Base-by-base conservation (phyloP, 2,113 vertebrate species). In the Oreochromis aureus region DNA sequence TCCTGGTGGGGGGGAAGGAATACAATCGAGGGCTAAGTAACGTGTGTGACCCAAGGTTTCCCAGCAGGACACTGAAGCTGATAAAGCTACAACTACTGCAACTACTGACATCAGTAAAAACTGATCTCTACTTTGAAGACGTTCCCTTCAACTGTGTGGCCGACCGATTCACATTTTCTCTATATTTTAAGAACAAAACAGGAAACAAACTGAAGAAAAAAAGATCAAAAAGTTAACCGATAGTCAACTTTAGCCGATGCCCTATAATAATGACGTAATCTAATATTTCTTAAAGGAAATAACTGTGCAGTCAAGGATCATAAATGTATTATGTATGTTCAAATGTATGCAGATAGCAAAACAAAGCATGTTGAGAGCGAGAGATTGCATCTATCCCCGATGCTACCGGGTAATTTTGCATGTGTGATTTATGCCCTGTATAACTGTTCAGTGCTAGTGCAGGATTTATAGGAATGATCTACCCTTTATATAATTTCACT, bases 281-380 rank as follows among this genome's bases (percentile, higher is more conserved):
- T 30, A 53, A 51, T 51, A 51, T 78, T 78, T 78, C 46, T 78
- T n/a, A 34, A 53, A 78, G 51, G 27, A 34, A 78, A 53, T 53
- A 51, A 34, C 46, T n/a, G 24, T 19, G 44, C 71, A 51, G 16
- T n/a, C 46, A 11, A 12, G 46, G 71, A 32, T 78, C 46, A 34
- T 13, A 78, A 78, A 78, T 53, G 18, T 30, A 48, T 27, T 48
- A 34, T 53, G 48, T 48, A 51, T 76, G 71, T 19, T 44, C 39
- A 73, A 73, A 73, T 46, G 41, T 34, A 78, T 53, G 73, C 27
- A 78, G 73, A 78, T n/a, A 78, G 44, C 71, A 51, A 51, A 32
- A 13, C 71, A 51, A 32, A 78, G 46, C 27, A 51, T 51, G 71
- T 78, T 32, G 27, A 13, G 16, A 32, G 71, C 16, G 6, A 30